phyloP scores from a whole-genome alignment of 2,113 vertebrate genomes.

The Cairina moschata region DNA sequence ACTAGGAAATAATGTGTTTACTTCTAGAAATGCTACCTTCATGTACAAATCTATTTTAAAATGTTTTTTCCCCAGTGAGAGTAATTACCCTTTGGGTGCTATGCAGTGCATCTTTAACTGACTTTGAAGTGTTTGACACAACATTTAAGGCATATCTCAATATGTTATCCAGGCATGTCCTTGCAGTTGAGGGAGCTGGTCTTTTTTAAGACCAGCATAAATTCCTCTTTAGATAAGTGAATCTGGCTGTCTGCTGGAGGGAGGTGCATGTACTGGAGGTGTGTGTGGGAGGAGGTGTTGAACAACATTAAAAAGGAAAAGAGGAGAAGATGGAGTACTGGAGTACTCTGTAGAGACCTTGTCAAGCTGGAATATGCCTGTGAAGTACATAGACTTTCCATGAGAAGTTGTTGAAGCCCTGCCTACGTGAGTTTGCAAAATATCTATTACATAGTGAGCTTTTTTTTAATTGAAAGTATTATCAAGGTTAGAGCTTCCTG shows the following conservation, averaged over 20 bases:
- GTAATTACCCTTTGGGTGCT: neutral
- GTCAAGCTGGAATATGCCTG: neutral
- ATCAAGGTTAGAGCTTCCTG: neutral
- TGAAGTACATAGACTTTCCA: neutral
- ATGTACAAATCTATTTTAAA: neutral
- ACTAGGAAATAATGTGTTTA: neutral
- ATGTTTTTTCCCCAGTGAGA: neutral
- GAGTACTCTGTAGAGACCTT: neutral
- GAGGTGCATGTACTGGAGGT: neutral
- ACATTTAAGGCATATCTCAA: neutral
- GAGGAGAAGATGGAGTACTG: neutral
- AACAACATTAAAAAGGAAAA: neutral
- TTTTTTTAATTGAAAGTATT: neutral
- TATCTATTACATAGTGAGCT: neutral
- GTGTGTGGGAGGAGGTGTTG: neutral
- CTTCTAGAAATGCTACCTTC: neutral
- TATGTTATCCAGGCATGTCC: neutral
- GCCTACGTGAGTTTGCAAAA: neutral
- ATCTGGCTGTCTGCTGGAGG: neutral
- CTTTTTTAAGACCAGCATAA: slow-evolving; percentile 16
- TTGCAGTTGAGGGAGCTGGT: neutral
- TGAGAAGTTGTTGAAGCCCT: neutral
- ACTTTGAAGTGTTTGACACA: neutral
- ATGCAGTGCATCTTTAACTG: neutral
- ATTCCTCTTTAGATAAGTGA: slow-evolving; percentile 20